phyloP scores from a whole-genome alignment of 2,888 invertebrate species.

The Globia sparganii region DNA sequence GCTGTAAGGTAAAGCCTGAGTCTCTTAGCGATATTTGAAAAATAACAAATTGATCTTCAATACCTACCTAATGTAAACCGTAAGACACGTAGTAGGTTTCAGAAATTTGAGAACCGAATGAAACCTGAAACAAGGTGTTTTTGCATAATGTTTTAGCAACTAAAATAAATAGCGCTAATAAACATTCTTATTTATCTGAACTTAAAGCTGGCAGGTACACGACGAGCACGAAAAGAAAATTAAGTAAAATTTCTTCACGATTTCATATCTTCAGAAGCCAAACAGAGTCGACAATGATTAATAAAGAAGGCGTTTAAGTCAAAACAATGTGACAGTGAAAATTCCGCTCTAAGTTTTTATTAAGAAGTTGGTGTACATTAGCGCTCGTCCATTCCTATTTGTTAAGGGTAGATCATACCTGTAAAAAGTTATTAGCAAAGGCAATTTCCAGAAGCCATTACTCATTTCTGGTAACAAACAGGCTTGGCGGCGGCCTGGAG shows the following conservation, averaged over 20 bases:
- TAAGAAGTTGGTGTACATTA: slow-evolving; percentile 70
- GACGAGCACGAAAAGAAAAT: slow-evolving; percentile 31
- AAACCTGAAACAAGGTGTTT: slow-evolving; percentile 1
- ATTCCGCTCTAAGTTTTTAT: slow-evolving; percentile 79
- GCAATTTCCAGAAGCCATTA: slow-evolving; percentile 87
- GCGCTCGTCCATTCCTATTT: slow-evolving; percentile 78
- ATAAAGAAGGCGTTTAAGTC: slow-evolving; percentile 73
- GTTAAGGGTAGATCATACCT: slow-evolving; percentile 77
- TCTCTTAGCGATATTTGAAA: not conserved
- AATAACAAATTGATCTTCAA: not conserved
- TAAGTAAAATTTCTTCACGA: slow-evolving; percentile 43
- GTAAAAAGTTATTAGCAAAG: slow-evolving; percentile 85
- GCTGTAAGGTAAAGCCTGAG: slow-evolving; percentile 3
- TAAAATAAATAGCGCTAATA: slow-evolving; percentile 16
- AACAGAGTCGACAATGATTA: slow-evolving; percentile 65
- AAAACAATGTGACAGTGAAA: slow-evolving; percentile 80
- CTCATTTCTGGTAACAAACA: slow-evolving; percentile 83
- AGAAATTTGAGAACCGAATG: not conserved
- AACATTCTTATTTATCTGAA: slow-evolving; percentile 29
- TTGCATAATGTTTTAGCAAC: not conserved
- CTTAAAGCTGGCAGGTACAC: slow-evolving; percentile 24
- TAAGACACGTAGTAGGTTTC: not conserved
- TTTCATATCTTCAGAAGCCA: slow-evolving; percentile 53
- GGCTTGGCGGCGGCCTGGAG: slow-evolving; percentile 62
- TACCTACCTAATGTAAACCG: not conserved